Evolutionary conservation across 2,888 invertebrate genomes (phyloP), one percentile per base, ranked within the genome.

Genomic region (Morpho achilles): DNA sequence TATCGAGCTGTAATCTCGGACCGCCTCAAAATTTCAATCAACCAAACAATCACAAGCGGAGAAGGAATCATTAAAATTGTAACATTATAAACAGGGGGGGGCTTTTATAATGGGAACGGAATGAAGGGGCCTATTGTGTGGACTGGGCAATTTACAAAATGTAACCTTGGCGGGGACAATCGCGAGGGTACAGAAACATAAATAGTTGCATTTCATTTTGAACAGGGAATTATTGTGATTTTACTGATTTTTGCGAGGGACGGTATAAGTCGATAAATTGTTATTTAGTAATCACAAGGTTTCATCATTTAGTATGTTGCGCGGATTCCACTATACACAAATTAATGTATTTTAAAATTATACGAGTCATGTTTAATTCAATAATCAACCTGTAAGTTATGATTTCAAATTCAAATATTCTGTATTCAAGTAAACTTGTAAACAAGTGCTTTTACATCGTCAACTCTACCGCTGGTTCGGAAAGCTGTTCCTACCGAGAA

Each of bases 31-130:
- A 56, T 61, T 58, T 58, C 61, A 58, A 61, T 61, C 53, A 49
- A 16, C 51, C 48, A 49, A 53, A 49, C 53, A 53, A 53, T 42
- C 41, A 40, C 42, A 42, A 39, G 9, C 41, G 8, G 42, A 41
- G 22, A 39, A 23, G 46, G 41, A 82, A 82, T 87, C 82, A 87
- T 87, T 87, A 87, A 85, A 86, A 80, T 80, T 82, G 87, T 83
- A 87, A 83, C 86, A 77, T 87, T 79, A 82, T 82, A 84, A 84
- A 84, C 78, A 75, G 75, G 74, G 76, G 74, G 76, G 83, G 85
- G 74, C 48, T 75, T 75, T 82, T 82, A 85, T 88, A 89, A 89
- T 88, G 73, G 80, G 74, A 69, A 72, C 84, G 76, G 84, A 79
- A 89, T 88, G 77, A 80, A 76, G 72, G 80, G 79, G 70, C 69